Evolutionary conservation across 2,888 invertebrate genomes (phyloP), one percentile per base, ranked within the genome.

Genomic region (Hoplodrina blanda): DNA sequence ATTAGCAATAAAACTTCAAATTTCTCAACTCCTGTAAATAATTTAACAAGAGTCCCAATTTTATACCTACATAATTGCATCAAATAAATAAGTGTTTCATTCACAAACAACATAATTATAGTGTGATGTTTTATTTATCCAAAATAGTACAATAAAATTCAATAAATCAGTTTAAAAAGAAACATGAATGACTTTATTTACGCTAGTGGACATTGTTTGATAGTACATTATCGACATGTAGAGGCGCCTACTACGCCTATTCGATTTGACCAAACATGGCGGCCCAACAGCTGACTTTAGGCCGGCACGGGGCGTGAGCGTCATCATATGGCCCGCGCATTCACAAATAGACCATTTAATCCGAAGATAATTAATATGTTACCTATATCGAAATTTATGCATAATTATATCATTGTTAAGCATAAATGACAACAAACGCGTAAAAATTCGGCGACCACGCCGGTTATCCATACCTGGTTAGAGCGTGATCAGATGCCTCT

Each of bases 211-310:
- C 89, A 82, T 87, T 90, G 91, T 89, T 89, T 85, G 83, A 82
- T 91, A 89, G 89, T 91, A 92, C 86, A 87, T 87, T 84, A 76
- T 87, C 87, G 87, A 82, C 88, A 88, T 83, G 87, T 88, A 88
- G 87, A 85, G 88, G 91, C 90, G 91, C 90, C 87, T 95, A 95
- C 94, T 95, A 95, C 96, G 96, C 95, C 95, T 95, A 94, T 95
- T 95, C 92, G 91, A 92, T 93, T 92, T 90, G 90, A 91, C 93
- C 93, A 95, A 96, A 96, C 95, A 96, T 96, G 96, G 96, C 96
- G 94, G 95, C 91, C 91, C 93, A 96, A 96, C 96, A 96, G 96
- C 96, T 96, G 96, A 96, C 96, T 96, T 94, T 87, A 86, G 89
- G 91, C 96, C 95, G 95, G 94, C 92, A 94, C 94, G 93, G 92